Percentiles rank a stretch among this genome's conserved stretches.
Evolutionary conservation across 2,797 vertebrate genomes (phyloP).

Genomic region (Enteromius anoplus): DNA sequence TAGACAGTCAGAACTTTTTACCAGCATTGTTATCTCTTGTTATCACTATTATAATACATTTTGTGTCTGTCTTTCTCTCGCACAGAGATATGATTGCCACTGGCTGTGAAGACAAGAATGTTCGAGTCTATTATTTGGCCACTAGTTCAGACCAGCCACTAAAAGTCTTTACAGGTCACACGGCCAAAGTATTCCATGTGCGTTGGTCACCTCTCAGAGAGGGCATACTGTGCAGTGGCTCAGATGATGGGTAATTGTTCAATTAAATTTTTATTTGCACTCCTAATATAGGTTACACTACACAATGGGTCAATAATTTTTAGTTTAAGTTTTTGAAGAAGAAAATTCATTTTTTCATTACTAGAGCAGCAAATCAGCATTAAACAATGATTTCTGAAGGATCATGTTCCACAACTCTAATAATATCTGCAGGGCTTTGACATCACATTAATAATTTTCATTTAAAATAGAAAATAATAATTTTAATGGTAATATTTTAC

Average conservation of each 20-base stretch:
- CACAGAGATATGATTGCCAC: slow-evolving; percentile 97
- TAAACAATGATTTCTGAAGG: not conserved
- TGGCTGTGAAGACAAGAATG: slow-evolving; percentile 95
- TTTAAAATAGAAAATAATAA: not conserved
- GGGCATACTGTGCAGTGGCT: slow-evolving; percentile 95
- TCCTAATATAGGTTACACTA: not conserved
- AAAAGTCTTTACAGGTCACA: slow-evolving; percentile 92
- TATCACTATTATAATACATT: not conserved
- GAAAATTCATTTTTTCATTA: no score
- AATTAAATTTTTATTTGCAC: not conserved
- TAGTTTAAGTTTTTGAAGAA: not conserved
- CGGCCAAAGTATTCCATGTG: slow-evolving; percentile 95
- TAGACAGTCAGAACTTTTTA: not conserved
- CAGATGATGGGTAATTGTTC: slow-evolving; percentile 89
- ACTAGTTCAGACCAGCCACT: slow-evolving; percentile 95
- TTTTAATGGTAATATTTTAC: not conserved
- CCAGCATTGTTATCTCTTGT: not conserved
- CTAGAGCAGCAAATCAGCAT: not conserved
- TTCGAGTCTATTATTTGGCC: slow-evolving; percentile 94
- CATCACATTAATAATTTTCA: not conserved
- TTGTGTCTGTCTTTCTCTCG: slow-evolving; percentile 53
- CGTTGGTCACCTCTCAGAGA: slow-evolving; percentile 96
- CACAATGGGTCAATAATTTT: not conserved
- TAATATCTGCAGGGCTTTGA: not conserved
- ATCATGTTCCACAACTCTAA: not conserved